A percentile compares a stretch with the other conserved stretches of the same genome.
These are phyloP conservation scores for Aelia acuminata DNA, from an alignment of 2,888 invertebrate genomes.

Conservation along the genomic window DNA sequence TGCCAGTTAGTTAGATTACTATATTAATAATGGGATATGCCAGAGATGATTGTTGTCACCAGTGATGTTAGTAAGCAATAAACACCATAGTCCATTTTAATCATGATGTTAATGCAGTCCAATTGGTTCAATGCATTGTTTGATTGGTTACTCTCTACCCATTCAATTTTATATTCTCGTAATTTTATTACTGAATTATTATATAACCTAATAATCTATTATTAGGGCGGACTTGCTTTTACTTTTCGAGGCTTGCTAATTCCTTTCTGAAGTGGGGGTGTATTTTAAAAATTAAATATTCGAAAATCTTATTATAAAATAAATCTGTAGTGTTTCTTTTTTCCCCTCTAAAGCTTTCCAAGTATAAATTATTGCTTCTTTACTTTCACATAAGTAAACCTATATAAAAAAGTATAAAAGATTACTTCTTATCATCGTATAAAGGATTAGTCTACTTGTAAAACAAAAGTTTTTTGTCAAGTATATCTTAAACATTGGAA, in stretches of 20 bases:
- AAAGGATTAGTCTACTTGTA: no score
- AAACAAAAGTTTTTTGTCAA: no score
- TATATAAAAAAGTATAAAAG: no score
- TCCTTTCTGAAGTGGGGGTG: not conserved
- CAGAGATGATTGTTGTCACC: not conserved
- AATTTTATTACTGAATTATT: not conserved
- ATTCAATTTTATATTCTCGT: not conserved
- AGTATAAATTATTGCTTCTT: no score
- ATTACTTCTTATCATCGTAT: no score
- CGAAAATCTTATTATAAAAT: not conserved
- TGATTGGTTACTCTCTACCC: constrained; percentile 2
- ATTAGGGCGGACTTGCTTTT: not conserved
- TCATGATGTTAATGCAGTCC: not conserved
- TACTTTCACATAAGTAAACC: no score
- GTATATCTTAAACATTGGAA: no score
- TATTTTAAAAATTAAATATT: not conserved
- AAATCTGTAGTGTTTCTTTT: no score
- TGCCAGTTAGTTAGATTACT: not conserved
- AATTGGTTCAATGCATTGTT: constrained; percentile 11
- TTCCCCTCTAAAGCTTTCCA: no score
- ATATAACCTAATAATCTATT: not conserved
- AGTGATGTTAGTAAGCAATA: not conserved
- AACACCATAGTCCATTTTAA: not conserved
- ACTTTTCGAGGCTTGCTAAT: not conserved
- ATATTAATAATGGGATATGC: not conserved